Conservation (phyloP, 1,140 invertebrate species). For the Lasioglossum albipes region DNA sequence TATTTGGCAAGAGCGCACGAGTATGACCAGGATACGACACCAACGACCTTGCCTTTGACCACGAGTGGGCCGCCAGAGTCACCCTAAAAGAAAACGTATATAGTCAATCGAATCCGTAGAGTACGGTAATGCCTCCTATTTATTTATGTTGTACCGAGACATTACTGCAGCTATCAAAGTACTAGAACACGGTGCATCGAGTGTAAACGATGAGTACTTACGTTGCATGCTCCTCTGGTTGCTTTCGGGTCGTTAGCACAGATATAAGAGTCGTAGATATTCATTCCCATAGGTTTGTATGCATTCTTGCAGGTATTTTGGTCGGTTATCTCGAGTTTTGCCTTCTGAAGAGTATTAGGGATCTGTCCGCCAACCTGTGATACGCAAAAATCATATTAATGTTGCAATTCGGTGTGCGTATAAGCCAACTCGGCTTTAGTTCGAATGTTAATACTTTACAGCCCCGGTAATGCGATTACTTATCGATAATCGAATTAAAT, state of each 20-base stretch:
- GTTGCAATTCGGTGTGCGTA: background rate
- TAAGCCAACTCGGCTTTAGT: background rate
- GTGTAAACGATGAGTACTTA: constrained; percentile 26
- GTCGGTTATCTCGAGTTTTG: constrained; percentile 36
- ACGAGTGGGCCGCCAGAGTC: constrained; percentile 82
- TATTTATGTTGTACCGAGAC: too few species aligned
- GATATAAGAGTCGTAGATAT: constrained; percentile 48
- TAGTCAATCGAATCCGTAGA: background rate
- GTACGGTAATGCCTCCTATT: too few species aligned
- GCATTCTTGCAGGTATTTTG: constrained; percentile 39
- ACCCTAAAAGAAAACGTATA: constrained; percentile 70
- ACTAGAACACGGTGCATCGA: too few species aligned
- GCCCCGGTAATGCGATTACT: too few species aligned
- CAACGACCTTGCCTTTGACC: constrained; percentile 72
- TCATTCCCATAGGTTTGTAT: background rate
- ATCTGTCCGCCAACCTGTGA: constrained; percentile 24
- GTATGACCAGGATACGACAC: constrained; percentile 78
- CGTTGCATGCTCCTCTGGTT: constrained; percentile 54
- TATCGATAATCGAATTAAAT: too few species aligned
- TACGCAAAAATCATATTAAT: background rate
- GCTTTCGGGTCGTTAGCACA: constrained; percentile 49
- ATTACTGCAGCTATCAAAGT: too few species aligned
- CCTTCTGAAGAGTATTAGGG: constrained; percentile 35
- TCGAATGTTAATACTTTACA: too few species aligned
- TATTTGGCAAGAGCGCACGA: constrained; percentile 70